phyloP scores from a whole-genome alignment of 1,140 invertebrate species.

The Planococcus citri region DNA sequence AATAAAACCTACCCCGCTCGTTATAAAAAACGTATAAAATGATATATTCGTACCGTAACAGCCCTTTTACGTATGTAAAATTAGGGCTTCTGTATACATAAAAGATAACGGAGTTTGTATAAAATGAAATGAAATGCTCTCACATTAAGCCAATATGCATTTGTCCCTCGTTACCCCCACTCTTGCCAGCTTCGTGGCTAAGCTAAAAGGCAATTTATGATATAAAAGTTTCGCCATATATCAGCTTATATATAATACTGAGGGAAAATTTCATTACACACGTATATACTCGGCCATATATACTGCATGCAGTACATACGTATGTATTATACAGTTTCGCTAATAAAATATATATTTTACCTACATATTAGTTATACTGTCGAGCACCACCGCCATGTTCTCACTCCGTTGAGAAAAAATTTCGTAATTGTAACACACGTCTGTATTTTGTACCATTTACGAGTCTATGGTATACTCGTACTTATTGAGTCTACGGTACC shows the following conservation, averaged over 20 bases:
- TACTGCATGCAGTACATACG: not conserved
- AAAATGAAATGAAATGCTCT: conserved; percentile 7
- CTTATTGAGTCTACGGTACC: no score
- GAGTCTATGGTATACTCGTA: no score
- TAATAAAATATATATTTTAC: conserved; percentile 1
- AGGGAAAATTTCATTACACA: not conserved
- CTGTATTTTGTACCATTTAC: no score
- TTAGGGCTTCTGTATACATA: conserved; percentile 6
- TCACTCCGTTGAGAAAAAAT: not conserved
- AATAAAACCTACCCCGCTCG: not conserved
- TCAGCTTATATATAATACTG: not conserved
- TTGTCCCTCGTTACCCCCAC: not conserved
- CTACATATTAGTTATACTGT: not conserved
- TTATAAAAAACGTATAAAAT: not conserved
- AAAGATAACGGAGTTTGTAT: conserved; percentile 7
- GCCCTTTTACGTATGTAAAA: not conserved
- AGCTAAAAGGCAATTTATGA: conserved; percentile 7
- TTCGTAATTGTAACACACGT: no score
- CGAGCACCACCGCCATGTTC: no score
- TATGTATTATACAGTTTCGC: not conserved
- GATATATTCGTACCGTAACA: not conserved
- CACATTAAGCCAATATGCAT: conserved; percentile 6
- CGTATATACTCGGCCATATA: not conserved
- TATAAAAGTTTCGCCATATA: not conserved
- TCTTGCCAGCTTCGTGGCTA: not conserved